These are phyloP conservation scores for Meriones unguiculatus DNA, from an alignment of 2,113 vertebrate genomes.

Conservation along the genomic window DNA sequence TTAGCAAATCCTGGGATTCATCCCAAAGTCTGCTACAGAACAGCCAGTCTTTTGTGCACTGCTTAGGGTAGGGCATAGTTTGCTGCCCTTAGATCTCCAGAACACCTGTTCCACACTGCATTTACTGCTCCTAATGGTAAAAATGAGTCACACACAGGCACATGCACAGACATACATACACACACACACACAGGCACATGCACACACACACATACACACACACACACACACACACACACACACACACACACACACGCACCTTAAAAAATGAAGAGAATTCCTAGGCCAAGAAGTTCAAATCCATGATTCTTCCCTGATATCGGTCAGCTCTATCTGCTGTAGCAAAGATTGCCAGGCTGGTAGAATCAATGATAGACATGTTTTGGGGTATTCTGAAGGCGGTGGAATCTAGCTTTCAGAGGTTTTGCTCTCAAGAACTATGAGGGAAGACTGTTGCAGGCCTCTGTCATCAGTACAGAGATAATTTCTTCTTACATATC, in stretches of 20 bases:
- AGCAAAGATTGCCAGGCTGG: fast-evolving
- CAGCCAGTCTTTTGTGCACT: too few relatives aligned
- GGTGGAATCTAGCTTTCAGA: too few relatives aligned
- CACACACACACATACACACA: too few relatives aligned
- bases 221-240: background rate
- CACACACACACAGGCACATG: background rate
- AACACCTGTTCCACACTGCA: background rate
- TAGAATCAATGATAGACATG: fast-evolving
- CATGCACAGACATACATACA: too few relatives aligned
- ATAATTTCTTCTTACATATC: background rate
- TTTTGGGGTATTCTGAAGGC: background rate
- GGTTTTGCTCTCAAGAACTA: background rate
- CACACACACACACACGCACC: background rate
- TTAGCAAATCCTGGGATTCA: background rate
- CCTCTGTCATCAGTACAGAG: background rate
- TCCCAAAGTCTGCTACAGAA: background rate
- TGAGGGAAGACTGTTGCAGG: background rate
- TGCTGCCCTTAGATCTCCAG: background rate
- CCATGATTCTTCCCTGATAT: fast-evolving
- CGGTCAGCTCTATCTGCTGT: background rate
- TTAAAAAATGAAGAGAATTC: background rate
- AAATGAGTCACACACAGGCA: background rate
- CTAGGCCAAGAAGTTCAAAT: background rate
- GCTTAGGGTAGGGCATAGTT: background rate
- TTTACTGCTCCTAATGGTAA: too few relatives aligned